phyloP scores from a whole-genome alignment of 1,140 invertebrate genomes.

The Diachasmimorpha longicaudata region DNA sequence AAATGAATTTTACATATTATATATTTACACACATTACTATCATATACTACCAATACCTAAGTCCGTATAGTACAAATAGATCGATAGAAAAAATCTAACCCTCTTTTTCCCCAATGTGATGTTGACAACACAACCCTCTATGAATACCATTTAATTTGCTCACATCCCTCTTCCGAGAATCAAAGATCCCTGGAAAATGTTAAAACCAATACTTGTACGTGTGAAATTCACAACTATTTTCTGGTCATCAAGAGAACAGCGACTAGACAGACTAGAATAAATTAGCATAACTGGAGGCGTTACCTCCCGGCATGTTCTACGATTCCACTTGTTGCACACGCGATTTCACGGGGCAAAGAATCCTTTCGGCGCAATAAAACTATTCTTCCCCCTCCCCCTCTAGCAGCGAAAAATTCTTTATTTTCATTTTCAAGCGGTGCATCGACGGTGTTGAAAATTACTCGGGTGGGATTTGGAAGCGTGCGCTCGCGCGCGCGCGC shows the following conservation, averaged over 20 bases:
- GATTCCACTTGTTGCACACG: background rate
- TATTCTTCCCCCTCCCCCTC: background rate
- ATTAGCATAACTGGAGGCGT: background rate
- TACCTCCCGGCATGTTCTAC: background rate
- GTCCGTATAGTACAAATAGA: too few species aligned
- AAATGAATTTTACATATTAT: too few species aligned
- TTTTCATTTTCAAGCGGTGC: background rate
- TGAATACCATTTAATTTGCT: background rate
- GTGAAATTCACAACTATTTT: background rate
- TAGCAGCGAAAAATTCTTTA: background rate
- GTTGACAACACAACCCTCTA: too few species aligned
- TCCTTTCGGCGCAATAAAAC: background rate
- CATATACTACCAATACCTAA: too few species aligned
- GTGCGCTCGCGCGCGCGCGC: background rate
- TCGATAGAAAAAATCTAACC: too few species aligned
- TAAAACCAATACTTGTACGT: background rate
- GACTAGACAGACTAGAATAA: background rate
- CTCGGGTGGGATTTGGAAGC: conserved; percentile 26
- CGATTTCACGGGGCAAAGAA: background rate
- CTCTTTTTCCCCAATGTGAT: too few species aligned
- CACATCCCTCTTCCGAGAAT: background rate
- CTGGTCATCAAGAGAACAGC: background rate
- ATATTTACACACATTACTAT: too few species aligned
- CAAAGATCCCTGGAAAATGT: background rate
- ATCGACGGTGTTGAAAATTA: background rate